A percentile compares a stretch with the other conserved stretches of the same genome.
Evolutionary conservation across 2,113 vertebrate genomes (phyloP).

Genomic region (Anoplopoma fimbria): DNA sequence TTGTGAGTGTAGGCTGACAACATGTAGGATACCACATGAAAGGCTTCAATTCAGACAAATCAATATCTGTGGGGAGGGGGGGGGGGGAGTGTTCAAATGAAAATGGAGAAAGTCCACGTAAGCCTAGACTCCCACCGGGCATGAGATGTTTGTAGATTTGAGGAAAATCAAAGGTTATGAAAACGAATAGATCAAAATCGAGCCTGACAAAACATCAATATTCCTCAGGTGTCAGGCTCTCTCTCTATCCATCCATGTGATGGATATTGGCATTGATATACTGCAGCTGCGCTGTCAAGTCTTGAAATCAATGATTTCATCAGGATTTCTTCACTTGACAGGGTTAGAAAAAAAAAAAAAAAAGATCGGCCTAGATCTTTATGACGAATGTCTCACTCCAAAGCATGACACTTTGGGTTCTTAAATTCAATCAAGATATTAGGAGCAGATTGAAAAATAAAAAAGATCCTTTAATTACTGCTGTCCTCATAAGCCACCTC

Average conservation of each 20-base stretch:
- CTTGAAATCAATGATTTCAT: constrained; percentile 8
- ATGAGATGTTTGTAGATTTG: neutral
- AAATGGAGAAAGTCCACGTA: neutral
- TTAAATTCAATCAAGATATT: neutral
- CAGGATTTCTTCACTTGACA: constrained; percentile 17
- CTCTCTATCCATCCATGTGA: neutral
- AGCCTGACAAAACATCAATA: neutral
- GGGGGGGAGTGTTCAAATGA: neutral
- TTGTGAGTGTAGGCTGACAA: neutral
- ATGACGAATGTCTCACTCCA: neutral
- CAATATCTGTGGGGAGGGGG: neutral
- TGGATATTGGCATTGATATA: neutral
- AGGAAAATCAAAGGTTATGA: constrained; percentile 20
- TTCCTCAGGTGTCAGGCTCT: constrained; percentile 4
- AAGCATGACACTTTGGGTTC: neutral
- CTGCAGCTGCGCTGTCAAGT: neutral
- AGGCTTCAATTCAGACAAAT: neutral
- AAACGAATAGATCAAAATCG: neutral
- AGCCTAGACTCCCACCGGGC: neutral
- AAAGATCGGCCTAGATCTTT: neutral
- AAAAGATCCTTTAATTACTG: neutral
- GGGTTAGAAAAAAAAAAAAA: neutral
- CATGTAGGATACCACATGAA: neutral
- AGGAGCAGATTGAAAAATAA: too few relatives aligned
- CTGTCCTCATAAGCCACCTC: too few relatives aligned